Evolutionary conservation across 2,888 invertebrate species (phyloP), one percentile per base, ranked within the genome.

Genomic region (Eupithecia pulchellata): DNA sequence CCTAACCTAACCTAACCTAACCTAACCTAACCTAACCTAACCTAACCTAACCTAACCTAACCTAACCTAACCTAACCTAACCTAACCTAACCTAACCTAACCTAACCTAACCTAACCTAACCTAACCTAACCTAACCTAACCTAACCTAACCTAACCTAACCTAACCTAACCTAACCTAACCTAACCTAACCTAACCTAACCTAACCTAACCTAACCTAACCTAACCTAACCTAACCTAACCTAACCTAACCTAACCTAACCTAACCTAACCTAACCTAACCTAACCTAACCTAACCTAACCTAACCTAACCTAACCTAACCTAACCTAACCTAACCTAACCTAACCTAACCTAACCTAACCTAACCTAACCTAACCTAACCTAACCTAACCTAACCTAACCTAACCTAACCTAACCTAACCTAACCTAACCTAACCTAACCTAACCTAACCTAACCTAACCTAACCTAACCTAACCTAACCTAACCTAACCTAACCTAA

Each of bases 331-430:
- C 70, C 70, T 76, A 75, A 75, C 75, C 75, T 78, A 79, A 79
- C 77, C 78, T 77, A 77, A 79, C 76, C 76, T 77, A 75, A 78
- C 78, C 79, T 78, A 78, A 79, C 78, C 72, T 72, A 72, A 78
- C 78, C 77, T 76, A 78, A 78, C 78, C 78, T 77, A 76, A 76
- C 78, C 78, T 75, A 81, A 79, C 77, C 77, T 74, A 77, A 77
- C 76, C 77, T 77, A 76, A 77, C 80, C 80, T 79, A 79, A 81
- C 78, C 76, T 78, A 78, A 79, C 79, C 78, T 77, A 77, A 77
- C 77, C 77, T 77, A 79, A 78, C 77, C 79, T 75, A 77, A 77
- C 76, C 77, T 75, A 77, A n/a, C n/a, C n/a, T n/a, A n/a, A n/a
- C n/a, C n/a, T 75, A 77, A 78, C 76, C 76, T 78, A 74, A 76